These are phyloP conservation scores for Mobula birostris DNA, from an alignment of 2,113 vertebrate genomes.

Conservation along the genomic window DNA sequence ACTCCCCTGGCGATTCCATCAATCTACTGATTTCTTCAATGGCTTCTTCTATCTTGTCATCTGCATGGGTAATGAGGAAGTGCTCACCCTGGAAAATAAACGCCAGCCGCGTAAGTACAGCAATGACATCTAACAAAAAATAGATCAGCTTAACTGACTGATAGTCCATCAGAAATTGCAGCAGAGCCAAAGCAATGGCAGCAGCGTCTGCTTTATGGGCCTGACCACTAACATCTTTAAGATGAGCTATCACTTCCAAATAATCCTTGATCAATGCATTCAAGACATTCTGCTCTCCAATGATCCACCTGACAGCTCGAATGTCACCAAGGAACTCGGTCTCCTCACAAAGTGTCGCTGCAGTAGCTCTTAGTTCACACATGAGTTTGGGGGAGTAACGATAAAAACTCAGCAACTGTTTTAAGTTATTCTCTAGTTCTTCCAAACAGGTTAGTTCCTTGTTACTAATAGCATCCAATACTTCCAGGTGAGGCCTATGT, in stretches of 20 bases:
- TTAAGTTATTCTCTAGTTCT: conserved; percentile 89
- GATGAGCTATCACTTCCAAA: conserved; percentile 83
- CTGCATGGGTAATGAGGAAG: conserved; percentile 81
- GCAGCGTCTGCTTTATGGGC: conserved; percentile 83
- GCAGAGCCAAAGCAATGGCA: conserved; percentile 80
- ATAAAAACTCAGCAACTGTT: conserved; percentile 90
- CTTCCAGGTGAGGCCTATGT: conserved; percentile 83
- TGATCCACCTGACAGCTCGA: conserved; percentile 83
- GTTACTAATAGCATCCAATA: conserved; percentile 85
- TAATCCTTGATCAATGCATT: conserved; percentile 94
- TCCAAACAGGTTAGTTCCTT: conserved; percentile 90
- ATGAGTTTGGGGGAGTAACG: conserved; percentile 87
- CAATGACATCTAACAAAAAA: conserved; percentile 86
- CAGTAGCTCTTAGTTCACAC: conserved; percentile 76
- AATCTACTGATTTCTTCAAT: conserved; percentile 85
- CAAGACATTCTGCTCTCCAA: conserved; percentile 89
- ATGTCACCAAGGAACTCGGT: conserved; percentile 90
- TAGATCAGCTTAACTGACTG: conserved; percentile 92
- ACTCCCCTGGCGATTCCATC: conserved; percentile 80
- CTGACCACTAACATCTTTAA: conserved; percentile 85
- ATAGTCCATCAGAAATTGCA: conserved; percentile 94
- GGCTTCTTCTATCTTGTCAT: conserved; percentile 80
- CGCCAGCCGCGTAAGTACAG: conserved; percentile 81
- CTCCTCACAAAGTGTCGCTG: conserved; percentile 83
- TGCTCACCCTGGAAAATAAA: conserved; percentile 86